Conservation (phyloP, 2,888 invertebrate species). For the Heliconius aoede region DNA sequence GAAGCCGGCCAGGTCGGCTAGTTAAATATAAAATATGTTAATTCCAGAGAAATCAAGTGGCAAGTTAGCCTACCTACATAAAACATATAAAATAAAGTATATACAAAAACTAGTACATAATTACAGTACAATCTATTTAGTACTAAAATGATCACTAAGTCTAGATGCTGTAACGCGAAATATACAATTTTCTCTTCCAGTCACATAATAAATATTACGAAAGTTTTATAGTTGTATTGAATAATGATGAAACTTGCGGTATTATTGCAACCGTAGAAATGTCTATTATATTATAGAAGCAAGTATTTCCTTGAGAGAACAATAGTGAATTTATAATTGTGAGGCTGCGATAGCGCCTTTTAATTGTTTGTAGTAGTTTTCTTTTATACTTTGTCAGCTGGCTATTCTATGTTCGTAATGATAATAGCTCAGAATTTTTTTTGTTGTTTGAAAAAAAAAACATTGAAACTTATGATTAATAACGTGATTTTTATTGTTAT, state of each 20-base stretch:
- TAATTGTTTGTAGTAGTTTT: slow-evolving; percentile 27
- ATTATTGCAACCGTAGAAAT: slow-evolving; percentile 14
- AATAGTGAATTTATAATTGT: slow-evolving; percentile 23
- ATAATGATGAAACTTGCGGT: slow-evolving; percentile 19
- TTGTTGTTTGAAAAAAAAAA: neutral
- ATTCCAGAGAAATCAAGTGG: too few species aligned
- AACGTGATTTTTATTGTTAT: neutral
- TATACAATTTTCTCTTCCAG: neutral
- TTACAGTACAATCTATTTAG: neutral
- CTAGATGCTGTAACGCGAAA: slow-evolving; percentile 8
- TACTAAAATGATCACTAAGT: neutral
- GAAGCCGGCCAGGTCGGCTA: too few species aligned
- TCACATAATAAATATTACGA: slow-evolving; percentile 28
- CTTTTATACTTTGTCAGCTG: neutral
- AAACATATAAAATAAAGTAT: neutral
- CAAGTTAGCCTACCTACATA: too few species aligned
- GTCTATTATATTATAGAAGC: slow-evolving; percentile 4
- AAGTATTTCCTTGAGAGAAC: slow-evolving; percentile 21
- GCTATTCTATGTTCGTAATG: neutral
- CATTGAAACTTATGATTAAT: neutral
- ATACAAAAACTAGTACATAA: neutral
- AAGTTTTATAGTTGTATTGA: slow-evolving; percentile 9
- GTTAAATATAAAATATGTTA: too few species aligned
- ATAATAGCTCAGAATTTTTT: neutral
- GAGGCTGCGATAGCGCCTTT: slow-evolving; percentile 20